A percentile compares a stretch with the other conserved stretches of the same genome.
These are phyloP conservation scores for Chinchilla lanigera DNA, from an alignment of 2,113 vertebrate species.

Conservation along the genomic window DNA sequence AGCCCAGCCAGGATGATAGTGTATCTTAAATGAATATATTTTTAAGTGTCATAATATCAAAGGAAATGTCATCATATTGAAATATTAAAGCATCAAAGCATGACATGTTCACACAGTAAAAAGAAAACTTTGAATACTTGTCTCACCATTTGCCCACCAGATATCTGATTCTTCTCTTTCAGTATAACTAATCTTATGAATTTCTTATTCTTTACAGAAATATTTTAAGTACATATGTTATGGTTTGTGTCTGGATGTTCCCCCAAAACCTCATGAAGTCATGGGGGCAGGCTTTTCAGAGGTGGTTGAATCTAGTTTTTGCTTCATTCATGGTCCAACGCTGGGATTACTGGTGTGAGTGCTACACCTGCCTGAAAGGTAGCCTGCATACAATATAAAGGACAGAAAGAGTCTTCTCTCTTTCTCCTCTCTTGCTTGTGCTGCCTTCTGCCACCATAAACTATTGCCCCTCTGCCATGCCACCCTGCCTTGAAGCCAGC, in stretches of 20 bases:
- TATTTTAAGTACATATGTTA: background rate
- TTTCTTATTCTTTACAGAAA: background rate
- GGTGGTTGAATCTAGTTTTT: background rate
- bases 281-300: too few relatives aligned
- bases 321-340: background rate
- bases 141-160: background rate
- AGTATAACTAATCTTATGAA: background rate
- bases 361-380: background rate
- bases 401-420: background rate
- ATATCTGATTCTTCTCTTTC: background rate
- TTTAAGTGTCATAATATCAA: constrained; percentile 7
- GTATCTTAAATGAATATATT: background rate
- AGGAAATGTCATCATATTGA: background rate
- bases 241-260: too few relatives aligned
- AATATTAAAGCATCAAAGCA: constrained; percentile 16
- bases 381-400: background rate
- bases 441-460: background rate
- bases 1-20: background rate
- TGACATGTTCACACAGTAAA: background rate
- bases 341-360: background rate
- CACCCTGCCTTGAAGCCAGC: background rate
- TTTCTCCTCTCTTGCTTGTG: background rate
- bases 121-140: constrained; percentile 3
- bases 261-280: too few relatives aligned
- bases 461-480: background rate